Evolutionary conservation across 35 echinoderm and acorn worm genomes (phyloP), one percentile per base, ranked within the genome.

Genomic region (Lytechinus pictus): DNA sequence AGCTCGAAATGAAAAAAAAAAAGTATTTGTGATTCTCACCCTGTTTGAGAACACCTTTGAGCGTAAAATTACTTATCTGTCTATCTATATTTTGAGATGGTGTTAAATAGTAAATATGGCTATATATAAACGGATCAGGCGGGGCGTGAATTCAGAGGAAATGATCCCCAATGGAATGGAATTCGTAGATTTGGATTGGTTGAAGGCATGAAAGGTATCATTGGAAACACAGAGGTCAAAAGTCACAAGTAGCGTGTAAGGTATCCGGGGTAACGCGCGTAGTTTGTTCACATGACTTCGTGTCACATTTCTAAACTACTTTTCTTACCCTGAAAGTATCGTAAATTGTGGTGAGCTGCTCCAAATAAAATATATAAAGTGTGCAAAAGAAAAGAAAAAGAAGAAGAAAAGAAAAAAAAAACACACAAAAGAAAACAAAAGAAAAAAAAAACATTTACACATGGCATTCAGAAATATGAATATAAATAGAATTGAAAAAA

Each of bases 101-200:
- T 90, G 88, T 27, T 33, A 90, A 90, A 90, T 90, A 90, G 66
- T 33, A 90, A 90, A 90, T 90, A 90, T 16, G 66, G 66, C 66
- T 24, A 79, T 79, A 24, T 79, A 44, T 44, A 44, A 79, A 27
- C 66, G 66, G 19, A 24, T 5, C 19, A 79, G 66, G 66, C 66
- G 66, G 66, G 66, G 66, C 19, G 66, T 79, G 66, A 79, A 79
- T 79, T 79, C 66, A 24, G 66, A 79, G 19, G 66, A 79, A 79
- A 79, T 79, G 66, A 79, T 24, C 66, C 66, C 66, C 19, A 16
- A 79, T 79, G 8, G 66, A 79, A 19, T 33, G 33, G 88, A 52
- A 52, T 54, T 90, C 28, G 88, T 90, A 90, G 88, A 54, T 90
- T 90, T 52, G 16, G n/a, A 79, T 6, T 90, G 10, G 88, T 33